phyloP scores from a whole-genome alignment of 1,140 invertebrate species.

The Pseudomyrmex concolor region DNA sequence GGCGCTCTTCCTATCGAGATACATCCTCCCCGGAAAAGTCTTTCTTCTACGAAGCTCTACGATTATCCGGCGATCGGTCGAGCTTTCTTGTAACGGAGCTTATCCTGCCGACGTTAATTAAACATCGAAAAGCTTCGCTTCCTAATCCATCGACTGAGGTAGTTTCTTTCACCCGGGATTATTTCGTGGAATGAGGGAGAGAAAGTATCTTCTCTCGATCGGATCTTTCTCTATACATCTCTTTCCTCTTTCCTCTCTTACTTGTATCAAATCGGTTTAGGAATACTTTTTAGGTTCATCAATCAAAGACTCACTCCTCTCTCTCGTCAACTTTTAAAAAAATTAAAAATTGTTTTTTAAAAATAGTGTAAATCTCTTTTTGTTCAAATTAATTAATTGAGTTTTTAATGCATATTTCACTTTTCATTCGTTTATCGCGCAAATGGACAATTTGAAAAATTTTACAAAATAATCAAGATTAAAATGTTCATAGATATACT shows the following conservation, averaged over 20 bases:
- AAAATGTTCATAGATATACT: no score
- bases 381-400: no score
- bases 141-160: conserved; percentile 58
- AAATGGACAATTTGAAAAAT: no score
- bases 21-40: conserved; percentile 33
- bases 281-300: neutral
- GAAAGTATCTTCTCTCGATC: conserved; percentile 35
- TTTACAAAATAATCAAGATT: no score
- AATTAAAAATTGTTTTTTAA: no score
- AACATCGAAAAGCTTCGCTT: conserved; percentile 63
- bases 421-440: no score
- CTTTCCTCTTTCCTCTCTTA: neutral
- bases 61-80: conserved; percentile 61
- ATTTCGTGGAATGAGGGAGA: conserved; percentile 30
- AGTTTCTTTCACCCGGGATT: conserved; percentile 61
- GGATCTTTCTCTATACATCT: conserved; percentile 24
- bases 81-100: conserved; percentile 63
- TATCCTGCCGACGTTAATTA: conserved; percentile 64
- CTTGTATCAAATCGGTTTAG: neutral
- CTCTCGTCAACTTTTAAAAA: no score
- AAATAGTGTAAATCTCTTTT: no score
- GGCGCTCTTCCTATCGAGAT: conserved; percentile 33
- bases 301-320: no score
- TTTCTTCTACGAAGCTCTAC: conserved; percentile 39
- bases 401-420: no score